Evolutionary conservation across 2,797 vertebrate species (phyloP).

Genomic region (Lacerta bilineata): DNA sequence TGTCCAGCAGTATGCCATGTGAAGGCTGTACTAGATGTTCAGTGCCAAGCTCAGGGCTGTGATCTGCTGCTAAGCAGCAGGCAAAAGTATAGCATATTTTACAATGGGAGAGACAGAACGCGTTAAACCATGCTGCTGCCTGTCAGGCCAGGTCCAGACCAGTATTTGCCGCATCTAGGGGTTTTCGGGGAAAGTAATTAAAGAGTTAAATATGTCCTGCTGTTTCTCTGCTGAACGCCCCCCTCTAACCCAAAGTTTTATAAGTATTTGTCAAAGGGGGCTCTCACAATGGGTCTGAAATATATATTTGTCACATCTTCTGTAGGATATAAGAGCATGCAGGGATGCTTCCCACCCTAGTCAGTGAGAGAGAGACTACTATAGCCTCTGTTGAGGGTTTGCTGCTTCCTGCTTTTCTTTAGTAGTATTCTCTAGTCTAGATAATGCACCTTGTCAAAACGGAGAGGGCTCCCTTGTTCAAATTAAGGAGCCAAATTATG

Average conservation of each 20-base stretch:
- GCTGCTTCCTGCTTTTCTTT: neutral
- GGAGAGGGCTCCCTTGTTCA: neutral
- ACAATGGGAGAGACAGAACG: neutral
- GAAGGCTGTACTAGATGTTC: neutral
- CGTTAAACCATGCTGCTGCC: neutral
- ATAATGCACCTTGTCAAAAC: neutral
- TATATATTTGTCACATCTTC: neutral
- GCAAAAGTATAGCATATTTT: neutral
- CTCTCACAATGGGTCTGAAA: neutral
- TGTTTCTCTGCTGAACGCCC: neutral
- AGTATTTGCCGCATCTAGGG: neutral
- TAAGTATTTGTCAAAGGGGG: neutral
- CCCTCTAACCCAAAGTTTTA: neutral
- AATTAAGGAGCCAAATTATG: neutral
- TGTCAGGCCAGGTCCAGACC: neutral
- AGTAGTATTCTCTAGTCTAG: neutral
- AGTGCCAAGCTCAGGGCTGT: neutral
- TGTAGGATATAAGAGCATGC: neutral
- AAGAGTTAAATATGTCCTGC: neutral
- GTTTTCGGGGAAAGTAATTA: neutral
- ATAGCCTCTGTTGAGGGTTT: neutral
- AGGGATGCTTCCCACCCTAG: neutral
- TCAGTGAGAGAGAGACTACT: too few species aligned
- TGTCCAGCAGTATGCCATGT: conserved; percentile 60
- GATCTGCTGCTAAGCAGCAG: neutral